Percentiles rank a stretch among this genome's conserved stretches.
Evolutionary conservation across 2,797 vertebrate genomes (phyloP).

Genomic region (Megalops cyprinoides): DNA sequence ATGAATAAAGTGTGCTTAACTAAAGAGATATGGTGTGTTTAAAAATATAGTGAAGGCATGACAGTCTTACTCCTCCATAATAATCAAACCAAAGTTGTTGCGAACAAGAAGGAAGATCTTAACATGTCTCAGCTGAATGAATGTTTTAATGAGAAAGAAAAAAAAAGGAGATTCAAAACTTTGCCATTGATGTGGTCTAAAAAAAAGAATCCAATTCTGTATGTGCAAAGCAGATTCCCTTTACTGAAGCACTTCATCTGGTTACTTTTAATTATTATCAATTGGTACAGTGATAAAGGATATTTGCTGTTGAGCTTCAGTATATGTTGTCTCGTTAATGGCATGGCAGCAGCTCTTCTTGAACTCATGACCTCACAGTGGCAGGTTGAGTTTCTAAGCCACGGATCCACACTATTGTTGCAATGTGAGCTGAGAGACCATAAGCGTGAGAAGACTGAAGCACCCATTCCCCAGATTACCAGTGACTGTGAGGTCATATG

Average conservation of each 20-base stretch:
- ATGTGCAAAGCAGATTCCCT: not conserved
- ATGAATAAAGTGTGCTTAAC: slow-evolving; percentile 41
- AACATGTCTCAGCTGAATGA: not conserved
- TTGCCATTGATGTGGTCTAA: not conserved
- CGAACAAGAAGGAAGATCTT: not conserved
- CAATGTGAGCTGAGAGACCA: too few species aligned
- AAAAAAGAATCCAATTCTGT: not conserved
- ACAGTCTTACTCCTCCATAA: not conserved
- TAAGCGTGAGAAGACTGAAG: too few species aligned
- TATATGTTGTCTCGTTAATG: too few species aligned
- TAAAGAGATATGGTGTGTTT: not conserved
- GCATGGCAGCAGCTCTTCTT: too few species aligned
- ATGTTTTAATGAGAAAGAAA: too few species aligned
- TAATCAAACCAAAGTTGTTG: not conserved
- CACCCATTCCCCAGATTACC: too few species aligned
- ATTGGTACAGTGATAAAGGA: not conserved
- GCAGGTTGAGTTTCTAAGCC: too few species aligned
- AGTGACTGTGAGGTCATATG: too few species aligned
- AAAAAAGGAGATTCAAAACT: not conserved
- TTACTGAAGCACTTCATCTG: not conserved
- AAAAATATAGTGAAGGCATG: not conserved
- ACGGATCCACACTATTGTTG: too few species aligned
- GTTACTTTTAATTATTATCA: not conserved
- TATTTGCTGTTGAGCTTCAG: too few species aligned
- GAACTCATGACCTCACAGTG: too few species aligned